Conservation (phyloP, 2,797 vertebrate genomes). For the Schizopygopsis malacanthus region DNA sequence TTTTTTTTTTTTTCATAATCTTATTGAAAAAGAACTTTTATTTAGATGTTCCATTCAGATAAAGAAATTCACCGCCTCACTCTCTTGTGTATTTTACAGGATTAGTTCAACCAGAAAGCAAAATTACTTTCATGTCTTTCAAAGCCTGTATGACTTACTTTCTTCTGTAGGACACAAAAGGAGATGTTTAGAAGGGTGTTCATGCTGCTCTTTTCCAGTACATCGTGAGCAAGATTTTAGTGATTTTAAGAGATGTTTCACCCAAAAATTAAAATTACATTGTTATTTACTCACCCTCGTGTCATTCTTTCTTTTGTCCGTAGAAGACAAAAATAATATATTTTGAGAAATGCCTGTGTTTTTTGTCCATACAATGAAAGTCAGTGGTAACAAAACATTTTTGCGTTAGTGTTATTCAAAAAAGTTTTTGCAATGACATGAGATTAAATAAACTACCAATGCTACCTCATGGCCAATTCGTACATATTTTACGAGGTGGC, state of each 20-base stretch:
- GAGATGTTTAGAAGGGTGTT: neutral
- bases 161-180: neutral
- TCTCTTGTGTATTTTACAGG: constrained; percentile 21
- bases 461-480: no score
- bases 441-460: neutral
- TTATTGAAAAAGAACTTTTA: constrained; percentile 31
- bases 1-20: constrained; percentile 18
- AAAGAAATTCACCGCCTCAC: neutral
- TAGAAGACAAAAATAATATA: no score
- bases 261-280: neutral
- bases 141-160: neutral
- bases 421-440: neutral
- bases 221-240: neutral
- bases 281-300: neutral
- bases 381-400: neutral
- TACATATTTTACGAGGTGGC: no score
- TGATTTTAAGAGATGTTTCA: neutral
- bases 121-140: neutral
- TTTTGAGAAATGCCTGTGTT: no score
- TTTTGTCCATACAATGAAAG: neutral
- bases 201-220: neutral
- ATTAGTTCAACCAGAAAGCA: constrained; percentile 8
- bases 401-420: no score
- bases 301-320: neutral
- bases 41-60: constrained; percentile 12